A percentile compares a stretch with the other conserved stretches of the same genome.
Conservation (phyloP, 2,888 invertebrate genomes). For the Chalcis sispes region DNA sequence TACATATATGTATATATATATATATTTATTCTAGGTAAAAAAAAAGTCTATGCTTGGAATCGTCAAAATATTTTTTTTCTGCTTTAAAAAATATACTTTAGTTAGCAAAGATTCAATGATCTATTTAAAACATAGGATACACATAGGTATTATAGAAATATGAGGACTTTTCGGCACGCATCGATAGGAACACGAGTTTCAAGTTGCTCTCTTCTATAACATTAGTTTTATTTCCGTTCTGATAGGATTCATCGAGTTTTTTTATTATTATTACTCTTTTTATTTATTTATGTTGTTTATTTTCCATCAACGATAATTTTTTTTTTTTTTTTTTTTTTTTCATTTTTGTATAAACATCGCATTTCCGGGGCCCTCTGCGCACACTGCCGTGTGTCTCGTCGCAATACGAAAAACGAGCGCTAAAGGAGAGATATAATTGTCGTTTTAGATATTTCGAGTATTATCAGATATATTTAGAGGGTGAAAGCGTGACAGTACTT, state of each 20-base stretch:
- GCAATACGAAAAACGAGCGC: slow-evolving; percentile 37
- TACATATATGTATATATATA: not conserved
- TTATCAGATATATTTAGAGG: slow-evolving; percentile 53
- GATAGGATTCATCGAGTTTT: slow-evolving; percentile 30
- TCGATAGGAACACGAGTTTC: slow-evolving; percentile 55
- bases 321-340: not conserved
- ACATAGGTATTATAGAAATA: slow-evolving; percentile 42
- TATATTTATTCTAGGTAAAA: slow-evolving; percentile 5
- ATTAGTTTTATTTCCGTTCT: slow-evolving; percentile 18
- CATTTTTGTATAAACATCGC: slow-evolving; percentile 49
- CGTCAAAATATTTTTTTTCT: slow-evolving; percentile 46
- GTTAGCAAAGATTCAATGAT: slow-evolving; percentile 22
- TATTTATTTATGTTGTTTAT: slow-evolving; percentile 33
- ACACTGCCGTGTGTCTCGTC: slow-evolving; percentile 46
- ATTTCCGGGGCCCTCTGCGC: slow-evolving; percentile 54
- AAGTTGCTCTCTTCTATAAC: slow-evolving; percentile 33
- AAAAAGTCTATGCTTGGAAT: slow-evolving; percentile 25
- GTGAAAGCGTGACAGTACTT: slow-evolving; percentile 43
- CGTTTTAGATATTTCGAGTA: slow-evolving; percentile 56
- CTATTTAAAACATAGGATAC: slow-evolving; percentile 42
- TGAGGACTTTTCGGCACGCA: slow-evolving; percentile 52
- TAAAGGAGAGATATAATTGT: slow-evolving; percentile 33
- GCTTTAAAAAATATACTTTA: slow-evolving; percentile 50
- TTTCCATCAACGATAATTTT: slow-evolving; percentile 37
- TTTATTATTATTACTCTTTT: not conserved